These are phyloP conservation scores for Bubalus kerabau DNA, from an alignment of 2,113 vertebrate genomes.

Conservation along the genomic window DNA sequence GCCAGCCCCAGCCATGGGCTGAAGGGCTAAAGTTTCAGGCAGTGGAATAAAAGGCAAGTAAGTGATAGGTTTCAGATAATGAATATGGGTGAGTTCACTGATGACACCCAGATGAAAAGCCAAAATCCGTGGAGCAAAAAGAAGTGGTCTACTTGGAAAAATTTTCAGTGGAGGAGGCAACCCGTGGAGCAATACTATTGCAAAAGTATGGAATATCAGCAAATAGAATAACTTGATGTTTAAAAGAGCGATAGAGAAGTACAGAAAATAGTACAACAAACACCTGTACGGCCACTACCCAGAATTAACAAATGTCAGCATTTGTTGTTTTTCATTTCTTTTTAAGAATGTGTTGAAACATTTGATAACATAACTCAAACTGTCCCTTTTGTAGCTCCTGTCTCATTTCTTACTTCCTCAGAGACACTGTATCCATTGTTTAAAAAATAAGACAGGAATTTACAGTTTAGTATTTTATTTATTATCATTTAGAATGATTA, in stretches of 20 bases:
- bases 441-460: not conserved
- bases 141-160: slow-evolving; percentile 57
- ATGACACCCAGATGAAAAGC: slow-evolving; percentile 51
- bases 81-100: slow-evolving; percentile 38
- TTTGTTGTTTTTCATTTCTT: not conserved
- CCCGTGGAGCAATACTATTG: slow-evolving; percentile 44
- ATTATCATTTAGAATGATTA: not conserved
- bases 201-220: not conserved
- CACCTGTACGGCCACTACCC: no score
- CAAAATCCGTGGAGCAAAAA: slow-evolving; percentile 46
- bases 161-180: slow-evolving; percentile 56
- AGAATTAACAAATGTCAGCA: not conserved
- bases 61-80: slow-evolving; percentile 42
- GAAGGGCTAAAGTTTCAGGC: slow-evolving; percentile 53
- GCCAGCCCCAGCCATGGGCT: not conserved
- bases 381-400: not conserved
- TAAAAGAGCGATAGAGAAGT: not conserved
- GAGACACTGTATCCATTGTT: not conserved
- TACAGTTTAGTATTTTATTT: not conserved
- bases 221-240: not conserved
- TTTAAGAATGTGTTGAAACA: not conserved
- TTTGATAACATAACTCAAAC: not conserved
- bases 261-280: not conserved
- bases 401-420: not conserved
- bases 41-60: slow-evolving; percentile 55